Evolutionary conservation across 2,797 vertebrate species (phyloP), one percentile per base, ranked within the genome.

Genomic region (Falco concolor): DNA sequence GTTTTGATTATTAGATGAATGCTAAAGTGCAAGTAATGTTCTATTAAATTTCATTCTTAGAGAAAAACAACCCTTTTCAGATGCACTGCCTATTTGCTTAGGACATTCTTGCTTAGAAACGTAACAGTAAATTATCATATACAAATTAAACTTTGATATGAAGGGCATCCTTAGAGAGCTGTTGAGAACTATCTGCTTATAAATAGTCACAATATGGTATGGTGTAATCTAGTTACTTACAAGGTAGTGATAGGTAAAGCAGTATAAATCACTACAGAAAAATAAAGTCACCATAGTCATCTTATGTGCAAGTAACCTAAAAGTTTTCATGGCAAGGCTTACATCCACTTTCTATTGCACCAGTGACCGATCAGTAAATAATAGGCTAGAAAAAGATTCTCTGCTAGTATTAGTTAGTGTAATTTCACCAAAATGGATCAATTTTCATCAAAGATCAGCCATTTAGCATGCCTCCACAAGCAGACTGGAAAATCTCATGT

Each of bases 61-160:
- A 93, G 38, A 65, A 87, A 91, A 95, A 80, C 14, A 11, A 67
- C 70, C 72, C 72, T 69, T 96, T 95, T 92, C 69, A 89, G 81
- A 90, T 74, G 40, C 54, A 64, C 59, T 57, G 57, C 57, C 63
- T 89, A 23, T 80, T 73, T 56, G 72, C 63, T 96, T 59, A 83
- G 42, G 84, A 50, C 63, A 89, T 68, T 88, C 24, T 42, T 61
- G 59, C 30, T 87, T 72, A 77, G 76, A 86, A 87, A 75, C 12
- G 3, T 91, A 95, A 93, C 24, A 68, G 70, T 75, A 84, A 94
- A 95, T 92, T 93, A 91, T 60, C 91, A 91, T 92, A 76, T 42
- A 92, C 82, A 84, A 91, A 87, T 96, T 89, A 96, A 95, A 91
- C 87, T 95, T 95, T 94, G 91, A 87, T 94, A 76, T 50, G 68